Conservation (phyloP, 2,888 invertebrate genomes). For the Gymnoscelis rufifasciata region DNA sequence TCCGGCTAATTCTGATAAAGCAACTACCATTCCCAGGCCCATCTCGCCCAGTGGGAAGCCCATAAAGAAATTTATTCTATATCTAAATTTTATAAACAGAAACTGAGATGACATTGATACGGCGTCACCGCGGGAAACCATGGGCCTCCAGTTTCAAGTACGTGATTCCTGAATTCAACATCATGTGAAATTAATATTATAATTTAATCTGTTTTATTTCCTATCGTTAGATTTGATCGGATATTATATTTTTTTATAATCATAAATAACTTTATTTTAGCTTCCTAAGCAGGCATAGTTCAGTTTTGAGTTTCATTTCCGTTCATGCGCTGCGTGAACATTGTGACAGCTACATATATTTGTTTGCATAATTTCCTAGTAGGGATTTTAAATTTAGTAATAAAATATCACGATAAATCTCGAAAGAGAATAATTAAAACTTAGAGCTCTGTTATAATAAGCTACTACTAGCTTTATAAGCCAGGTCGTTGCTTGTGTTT, state of each 20-base stretch:
- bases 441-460: too few species aligned
- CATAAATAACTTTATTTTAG: slow-evolving; percentile 1
- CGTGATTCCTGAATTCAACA: slow-evolving; percentile 9
- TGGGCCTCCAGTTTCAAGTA: slow-evolving; percentile 9
- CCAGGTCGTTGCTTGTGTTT: too few species aligned
- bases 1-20: slow-evolving; percentile 31
- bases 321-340: too few species aligned
- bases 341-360: too few species aligned
- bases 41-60: slow-evolving; percentile 30
- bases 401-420: too few species aligned
- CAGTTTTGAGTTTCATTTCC: too few species aligned
- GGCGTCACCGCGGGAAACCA: slow-evolving; percentile 41
- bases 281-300: neutral
- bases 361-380: too few species aligned
- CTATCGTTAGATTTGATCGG: slow-evolving; percentile 13
- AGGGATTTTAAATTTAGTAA: too few species aligned
- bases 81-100: slow-evolving; percentile 42
- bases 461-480: too few species aligned
- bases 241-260: slow-evolving; percentile 6
- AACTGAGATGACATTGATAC: slow-evolving; percentile 40
- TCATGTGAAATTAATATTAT: slow-evolving; percentile 25
- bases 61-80: slow-evolving; percentile 31
- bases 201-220: slow-evolving; percentile 23
- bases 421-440: too few species aligned
- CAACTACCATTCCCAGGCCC: slow-evolving; percentile 33